Evolutionary conservation across 2,113 vertebrate genomes (phyloP).

Genomic region (Stomatorhinus ivindoensis): DNA sequence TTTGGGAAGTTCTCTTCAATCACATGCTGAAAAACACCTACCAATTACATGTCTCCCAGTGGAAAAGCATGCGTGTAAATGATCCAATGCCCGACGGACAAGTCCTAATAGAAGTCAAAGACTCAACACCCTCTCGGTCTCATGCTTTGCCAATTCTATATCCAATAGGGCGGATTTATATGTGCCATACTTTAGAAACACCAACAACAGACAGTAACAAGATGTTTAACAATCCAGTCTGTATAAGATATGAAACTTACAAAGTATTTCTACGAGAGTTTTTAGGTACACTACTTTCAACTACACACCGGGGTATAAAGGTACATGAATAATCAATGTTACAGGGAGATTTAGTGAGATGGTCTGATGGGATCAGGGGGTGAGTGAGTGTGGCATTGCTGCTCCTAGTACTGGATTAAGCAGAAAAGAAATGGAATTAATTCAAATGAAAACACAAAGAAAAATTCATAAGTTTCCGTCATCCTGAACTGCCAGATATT

Average conservation of each 20-base stretch:
- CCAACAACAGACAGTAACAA: not conserved
- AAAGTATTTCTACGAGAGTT: not conserved
- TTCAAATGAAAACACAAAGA: conserved; percentile 3
- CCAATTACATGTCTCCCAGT: not conserved
- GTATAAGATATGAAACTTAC: not conserved
- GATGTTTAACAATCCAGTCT: not conserved
- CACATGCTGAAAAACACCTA: not conserved
- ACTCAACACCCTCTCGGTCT: not conserved
- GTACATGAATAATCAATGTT: not conserved
- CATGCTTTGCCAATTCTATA: not conserved
- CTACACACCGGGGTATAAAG: not conserved
- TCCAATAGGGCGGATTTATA: not conserved
- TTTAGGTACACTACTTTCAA: not conserved
- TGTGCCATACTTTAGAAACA: not conserved
- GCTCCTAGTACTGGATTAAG: not conserved
- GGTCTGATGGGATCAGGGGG: not conserved
- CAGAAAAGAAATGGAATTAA: not conserved
- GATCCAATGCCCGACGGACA: not conserved
- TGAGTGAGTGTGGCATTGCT: not conserved
- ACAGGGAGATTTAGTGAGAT: not conserved
- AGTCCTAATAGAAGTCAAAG: not conserved
- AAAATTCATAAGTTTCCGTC: not conserved
- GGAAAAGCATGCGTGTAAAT: not conserved
- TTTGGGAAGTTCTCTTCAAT: not conserved
- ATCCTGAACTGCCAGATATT: not conserved